Evolutionary conservation across 2,113 vertebrate genomes (phyloP), one percentile per base, ranked within the genome.

Genomic region (Forbesichthys agassizii): DNA sequence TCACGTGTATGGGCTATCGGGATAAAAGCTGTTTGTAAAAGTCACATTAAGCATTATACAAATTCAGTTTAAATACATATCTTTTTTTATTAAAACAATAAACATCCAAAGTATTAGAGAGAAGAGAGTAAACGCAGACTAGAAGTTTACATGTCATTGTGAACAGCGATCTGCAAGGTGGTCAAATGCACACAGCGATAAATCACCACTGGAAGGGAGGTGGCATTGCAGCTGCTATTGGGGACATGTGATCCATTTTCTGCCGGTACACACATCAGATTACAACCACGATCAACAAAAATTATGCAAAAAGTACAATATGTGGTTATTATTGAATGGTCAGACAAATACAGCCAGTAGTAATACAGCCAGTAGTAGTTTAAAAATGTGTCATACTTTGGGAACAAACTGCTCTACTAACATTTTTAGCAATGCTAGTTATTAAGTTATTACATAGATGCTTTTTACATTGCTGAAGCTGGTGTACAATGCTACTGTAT

Each of bases 401-500:
- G 66, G 48, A 70, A 78, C 48, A 69, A 49, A 60, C 63, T 80
- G 74, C 66, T 77, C 51, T 67, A 84, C 66, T 61, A 60, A 89
- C 78, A 84, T 54, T 4, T 20, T 80, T 71, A 75, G 64, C 60
- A 74, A 60, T 66, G 69, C 47, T 64, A 80, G 76, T 16, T 16
- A 16, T 16, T 16, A 77, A 80, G 72, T 6, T 3, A 65, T 71
- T 36, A 81, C 66, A 72, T 59, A 53, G 77, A 77, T n/a, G 77
- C 84, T 84, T 86, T 83, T 72, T 84, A 86, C 78, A 87, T 67
- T 66, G 76, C 78, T 75, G 75, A 83, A 81, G 85, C 78, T 84
- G 73, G 72, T 73, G 72, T 66, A 78, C 53, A 62, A 64, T 74
- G 51, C 48, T 57, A 57, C 52, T 64, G 42, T 48, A 74, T 56